Conservation (phyloP, 2,113 vertebrate species). For the Sinocyclocheilus maitianheensis region DNA sequence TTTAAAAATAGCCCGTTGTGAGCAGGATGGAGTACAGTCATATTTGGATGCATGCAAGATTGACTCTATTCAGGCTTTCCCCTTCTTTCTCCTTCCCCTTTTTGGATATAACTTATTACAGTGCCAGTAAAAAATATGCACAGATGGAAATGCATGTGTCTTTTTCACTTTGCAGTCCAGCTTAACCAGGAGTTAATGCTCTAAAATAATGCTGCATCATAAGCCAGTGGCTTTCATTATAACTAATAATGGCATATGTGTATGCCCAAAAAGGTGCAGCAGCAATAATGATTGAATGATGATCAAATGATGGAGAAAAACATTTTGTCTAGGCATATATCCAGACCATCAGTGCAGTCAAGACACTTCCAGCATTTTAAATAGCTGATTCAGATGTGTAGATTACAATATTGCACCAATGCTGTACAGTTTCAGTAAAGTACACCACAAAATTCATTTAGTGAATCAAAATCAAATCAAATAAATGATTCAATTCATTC, state of each 20-base stretch:
- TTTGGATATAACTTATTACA: constrained; percentile 33
- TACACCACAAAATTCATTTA: too few relatives aligned
- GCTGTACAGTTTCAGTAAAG: too few relatives aligned
- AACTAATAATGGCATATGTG: not conserved
- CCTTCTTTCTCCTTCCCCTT: constrained; percentile 21
- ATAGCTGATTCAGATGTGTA: too few relatives aligned
- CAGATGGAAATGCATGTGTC: not conserved
- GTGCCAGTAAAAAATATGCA: constrained; percentile 3
- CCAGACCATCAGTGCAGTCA: too few relatives aligned
- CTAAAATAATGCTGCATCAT: not conserved
- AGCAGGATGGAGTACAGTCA: constrained; percentile 1
- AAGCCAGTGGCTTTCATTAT: not conserved
- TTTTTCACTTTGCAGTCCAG: not conserved
- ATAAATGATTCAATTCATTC: too few relatives aligned
- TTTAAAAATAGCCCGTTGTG: constrained; percentile 59
- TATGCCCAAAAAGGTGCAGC: not conserved
- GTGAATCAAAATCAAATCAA: too few relatives aligned
- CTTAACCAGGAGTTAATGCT: not conserved
- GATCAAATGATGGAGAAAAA: not conserved
- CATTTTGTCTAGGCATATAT: not conserved
- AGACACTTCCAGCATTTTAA: too few relatives aligned
- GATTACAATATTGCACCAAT: too few relatives aligned
- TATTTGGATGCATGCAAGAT: not conserved
- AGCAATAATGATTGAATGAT: not conserved
- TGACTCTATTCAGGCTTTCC: not conserved